phyloP scores from a whole-genome alignment of 1,140 invertebrate genomes.

The Conus ventricosus region DNA sequence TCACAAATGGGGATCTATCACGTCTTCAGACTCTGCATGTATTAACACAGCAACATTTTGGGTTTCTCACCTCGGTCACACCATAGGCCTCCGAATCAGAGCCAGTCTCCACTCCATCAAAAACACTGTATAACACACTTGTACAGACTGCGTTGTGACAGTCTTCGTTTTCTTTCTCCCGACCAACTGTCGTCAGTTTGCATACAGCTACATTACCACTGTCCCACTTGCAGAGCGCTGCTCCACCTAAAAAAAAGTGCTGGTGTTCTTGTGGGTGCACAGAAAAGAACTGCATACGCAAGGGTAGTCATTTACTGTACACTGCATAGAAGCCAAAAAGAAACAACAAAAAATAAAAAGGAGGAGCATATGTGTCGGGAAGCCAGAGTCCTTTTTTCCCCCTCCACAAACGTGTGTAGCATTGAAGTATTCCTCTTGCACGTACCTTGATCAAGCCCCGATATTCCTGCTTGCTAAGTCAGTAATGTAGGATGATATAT shows the following conservation, averaged over 20 bases:
- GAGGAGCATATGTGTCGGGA: background rate
- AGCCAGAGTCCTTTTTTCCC: background rate
- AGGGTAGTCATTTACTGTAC: background rate
- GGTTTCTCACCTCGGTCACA: too few species aligned
- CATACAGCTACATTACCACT: background rate
- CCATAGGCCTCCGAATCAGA: too few species aligned
- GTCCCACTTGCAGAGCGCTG: background rate
- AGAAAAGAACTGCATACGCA: background rate
- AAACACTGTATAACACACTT: too few species aligned
- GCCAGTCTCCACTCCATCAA: too few species aligned
- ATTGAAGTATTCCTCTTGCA: background rate
- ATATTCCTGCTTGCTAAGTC: constrained; percentile 3
- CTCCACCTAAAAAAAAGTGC: background rate
- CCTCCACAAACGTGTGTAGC: background rate
- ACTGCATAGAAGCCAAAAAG: background rate
- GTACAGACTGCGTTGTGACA: too few species aligned
- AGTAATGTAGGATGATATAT: background rate
- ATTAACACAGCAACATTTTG: background rate
- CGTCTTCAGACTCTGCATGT: too few species aligned
- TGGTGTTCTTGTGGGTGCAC: background rate
- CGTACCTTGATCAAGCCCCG: background rate
- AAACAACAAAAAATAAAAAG: too few species aligned
- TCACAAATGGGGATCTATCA: too few species aligned
- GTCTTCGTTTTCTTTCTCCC: too few species aligned
- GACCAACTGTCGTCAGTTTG: background rate